A percentile compares a stretch with the other conserved stretches of the same genome.
Conservation (phyloP, 1,140 invertebrate species). For the Fopius arisanus region DNA sequence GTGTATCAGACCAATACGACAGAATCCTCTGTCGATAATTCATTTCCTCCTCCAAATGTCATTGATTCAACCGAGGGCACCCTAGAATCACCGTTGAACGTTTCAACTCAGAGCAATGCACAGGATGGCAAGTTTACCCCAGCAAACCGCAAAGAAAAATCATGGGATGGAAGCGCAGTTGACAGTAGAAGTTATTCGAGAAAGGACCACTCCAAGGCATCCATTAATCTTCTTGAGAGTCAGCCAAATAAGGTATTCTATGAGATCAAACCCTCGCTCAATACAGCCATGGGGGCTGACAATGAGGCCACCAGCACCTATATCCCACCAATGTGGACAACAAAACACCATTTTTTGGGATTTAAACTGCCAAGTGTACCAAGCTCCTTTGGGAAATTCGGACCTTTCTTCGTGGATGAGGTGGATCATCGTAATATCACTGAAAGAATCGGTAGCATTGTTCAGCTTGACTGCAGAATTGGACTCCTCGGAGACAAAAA, state of each 20-base stretch:
- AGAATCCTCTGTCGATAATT: neutral
- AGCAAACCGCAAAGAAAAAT: conserved; percentile 11
- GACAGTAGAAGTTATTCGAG: conserved; percentile 1
- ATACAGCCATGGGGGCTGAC: conserved; percentile 41
- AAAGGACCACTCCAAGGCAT: conserved; percentile 41
- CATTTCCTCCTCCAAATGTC: neutral
- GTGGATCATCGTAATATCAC: conserved; percentile 64
- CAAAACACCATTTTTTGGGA: conserved; percentile 20
- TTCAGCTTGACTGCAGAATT: conserved; percentile 66
- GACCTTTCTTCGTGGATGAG: conserved; percentile 81
- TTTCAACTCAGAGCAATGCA: neutral
- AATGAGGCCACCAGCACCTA: conserved; percentile 10
- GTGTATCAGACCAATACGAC: neutral
- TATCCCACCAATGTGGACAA: conserved; percentile 10
- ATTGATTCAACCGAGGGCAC: neutral
- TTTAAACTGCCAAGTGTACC: conserved; percentile 52
- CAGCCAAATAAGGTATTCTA: conserved; percentile 50
- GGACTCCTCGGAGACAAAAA: conserved; percentile 67
- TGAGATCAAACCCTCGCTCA: conserved; percentile 52
- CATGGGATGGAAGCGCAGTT: neutral
- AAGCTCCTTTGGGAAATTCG: conserved; percentile 66
- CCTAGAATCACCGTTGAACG: conserved; percentile 13
- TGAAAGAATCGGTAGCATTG: conserved; percentile 64
- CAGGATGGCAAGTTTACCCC: neutral
- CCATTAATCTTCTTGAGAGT: conserved; percentile 40